phyloP scores from a whole-genome alignment of 1,140 invertebrate genomes.

The Psix sp. region DNA sequence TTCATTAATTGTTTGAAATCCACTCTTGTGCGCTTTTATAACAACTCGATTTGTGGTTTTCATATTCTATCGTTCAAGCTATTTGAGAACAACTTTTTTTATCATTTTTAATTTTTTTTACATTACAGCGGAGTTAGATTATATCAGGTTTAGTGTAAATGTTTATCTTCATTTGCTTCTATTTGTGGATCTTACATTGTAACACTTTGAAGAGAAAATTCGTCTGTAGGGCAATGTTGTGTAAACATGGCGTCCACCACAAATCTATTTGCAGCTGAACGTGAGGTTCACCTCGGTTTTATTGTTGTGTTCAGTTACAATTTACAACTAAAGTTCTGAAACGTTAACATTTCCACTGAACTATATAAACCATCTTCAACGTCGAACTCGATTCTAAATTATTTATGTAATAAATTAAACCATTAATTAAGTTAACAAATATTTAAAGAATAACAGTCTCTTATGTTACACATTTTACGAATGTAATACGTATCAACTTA shows the following conservation, averaged over 20 bases:
- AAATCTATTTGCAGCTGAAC: conserved; percentile 49
- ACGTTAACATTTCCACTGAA: conserved; percentile 11
- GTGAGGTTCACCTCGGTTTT: conserved; percentile 42
- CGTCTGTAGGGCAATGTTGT: conserved; percentile 38
- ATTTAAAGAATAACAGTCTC: too few relatives aligned
- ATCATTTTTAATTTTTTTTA: too few relatives aligned
- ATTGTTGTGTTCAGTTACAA: conserved; percentile 36
- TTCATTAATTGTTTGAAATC: conserved; percentile 50
- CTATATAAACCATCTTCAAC: too few relatives aligned
- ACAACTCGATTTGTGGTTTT: conserved; percentile 2
- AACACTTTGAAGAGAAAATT: conserved; percentile 26
- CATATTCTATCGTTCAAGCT: neutral
- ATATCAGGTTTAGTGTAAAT: too few relatives aligned
- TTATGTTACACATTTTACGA: too few relatives aligned
- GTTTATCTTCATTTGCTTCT: too few relatives aligned
- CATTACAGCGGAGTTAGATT: too few relatives aligned
- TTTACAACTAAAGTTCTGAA: conserved; percentile 46
- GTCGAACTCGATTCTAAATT: too few relatives aligned
- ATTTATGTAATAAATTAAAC: conserved; percentile 1
- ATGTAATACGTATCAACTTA: too few relatives aligned
- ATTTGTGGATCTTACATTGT: too few relatives aligned
- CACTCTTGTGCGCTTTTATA: conserved; percentile 13
- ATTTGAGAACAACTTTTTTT: too few relatives aligned
- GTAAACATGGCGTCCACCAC: conserved; percentile 49
- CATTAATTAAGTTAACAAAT: too few relatives aligned